Evolutionary conservation across 2,113 vertebrate species (phyloP).

Genomic region (Malurus cyaneus): DNA sequence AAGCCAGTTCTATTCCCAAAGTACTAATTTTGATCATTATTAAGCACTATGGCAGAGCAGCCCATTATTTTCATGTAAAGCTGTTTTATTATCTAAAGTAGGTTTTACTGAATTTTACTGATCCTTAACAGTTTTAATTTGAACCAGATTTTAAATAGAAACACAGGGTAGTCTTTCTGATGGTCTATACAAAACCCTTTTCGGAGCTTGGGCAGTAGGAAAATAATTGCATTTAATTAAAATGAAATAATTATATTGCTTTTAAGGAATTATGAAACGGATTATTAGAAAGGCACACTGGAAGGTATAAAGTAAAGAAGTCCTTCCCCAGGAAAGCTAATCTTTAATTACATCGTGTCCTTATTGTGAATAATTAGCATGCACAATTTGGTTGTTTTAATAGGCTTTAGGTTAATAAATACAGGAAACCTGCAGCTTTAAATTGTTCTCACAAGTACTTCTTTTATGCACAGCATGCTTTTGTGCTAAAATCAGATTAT

Average conservation of each 20-base stretch:
- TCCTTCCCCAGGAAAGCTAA: conserved; percentile 24
- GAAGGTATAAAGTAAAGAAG: conserved; percentile 18
- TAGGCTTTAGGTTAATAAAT: background rate
- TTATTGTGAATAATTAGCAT: conserved; percentile 14
- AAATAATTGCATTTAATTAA: conserved; percentile 45
- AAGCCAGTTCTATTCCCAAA: background rate
- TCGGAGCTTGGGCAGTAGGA: background rate
- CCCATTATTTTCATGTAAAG: background rate
- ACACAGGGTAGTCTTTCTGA: background rate
- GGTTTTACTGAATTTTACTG: background rate
- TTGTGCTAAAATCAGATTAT: conserved; percentile 26
- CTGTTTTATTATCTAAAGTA: background rate
- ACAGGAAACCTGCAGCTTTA: background rate
- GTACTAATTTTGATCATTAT: background rate
- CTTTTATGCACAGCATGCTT: background rate
- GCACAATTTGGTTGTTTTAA: background rate
- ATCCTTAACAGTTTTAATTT: background rate
- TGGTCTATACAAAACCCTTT: background rate
- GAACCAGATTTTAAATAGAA: background rate
- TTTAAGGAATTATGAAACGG: conserved; percentile 26
- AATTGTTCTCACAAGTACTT: background rate
- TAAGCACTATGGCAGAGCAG: background rate
- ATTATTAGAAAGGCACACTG: conserved; percentile 17
- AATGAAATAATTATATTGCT: conserved; percentile 19
- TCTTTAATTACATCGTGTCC: conserved; percentile 37